phyloP scores from a whole-genome alignment of 2,888 invertebrate species.

The Morpho achilles region DNA sequence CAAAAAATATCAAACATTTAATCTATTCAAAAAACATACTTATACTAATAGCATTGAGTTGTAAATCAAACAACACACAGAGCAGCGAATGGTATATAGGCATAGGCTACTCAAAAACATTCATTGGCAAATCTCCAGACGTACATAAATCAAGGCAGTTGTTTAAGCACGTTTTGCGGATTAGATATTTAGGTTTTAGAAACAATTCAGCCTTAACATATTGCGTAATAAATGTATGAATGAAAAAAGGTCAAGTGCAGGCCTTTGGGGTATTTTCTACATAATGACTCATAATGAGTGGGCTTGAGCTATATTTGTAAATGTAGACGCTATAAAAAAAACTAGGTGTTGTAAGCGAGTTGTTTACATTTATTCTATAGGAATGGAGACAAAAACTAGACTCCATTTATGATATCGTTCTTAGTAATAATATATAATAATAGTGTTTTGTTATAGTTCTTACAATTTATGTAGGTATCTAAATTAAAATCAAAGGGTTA shows the following conservation, averaged over 20 bases:
- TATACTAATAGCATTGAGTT: background rate
- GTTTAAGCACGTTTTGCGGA: constrained; percentile 24
- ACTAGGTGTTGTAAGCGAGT: background rate
- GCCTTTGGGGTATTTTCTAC: constrained; percentile 17
- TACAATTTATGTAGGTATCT: too few relatives aligned
- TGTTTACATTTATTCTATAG: too few relatives aligned
- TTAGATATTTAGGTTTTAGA: constrained; percentile 24
- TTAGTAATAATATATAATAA: too few relatives aligned
- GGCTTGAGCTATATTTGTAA: constrained; percentile 17
- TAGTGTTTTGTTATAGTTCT: too few relatives aligned
- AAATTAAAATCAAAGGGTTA: too few relatives aligned
- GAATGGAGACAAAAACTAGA: too few relatives aligned
- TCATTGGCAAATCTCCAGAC: constrained; percentile 28
- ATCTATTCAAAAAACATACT: background rate
- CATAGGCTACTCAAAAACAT: constrained; percentile 12
- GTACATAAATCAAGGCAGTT: constrained; percentile 29
- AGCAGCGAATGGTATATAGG: background rate
- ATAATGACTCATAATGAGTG: constrained; percentile 15
- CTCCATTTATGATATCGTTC: too few relatives aligned
- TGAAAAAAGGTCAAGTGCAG: constrained; percentile 19
- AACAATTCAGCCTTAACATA: constrained; percentile 20
- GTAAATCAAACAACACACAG: constrained; percentile 8
- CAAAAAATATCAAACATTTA: constrained; percentile 2
- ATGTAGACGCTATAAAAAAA: constrained; percentile 12
- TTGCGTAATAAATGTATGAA: constrained; percentile 23